Conservation (phyloP, 2,888 invertebrate species). For the Gonocerus acuteangulatus region DNA sequence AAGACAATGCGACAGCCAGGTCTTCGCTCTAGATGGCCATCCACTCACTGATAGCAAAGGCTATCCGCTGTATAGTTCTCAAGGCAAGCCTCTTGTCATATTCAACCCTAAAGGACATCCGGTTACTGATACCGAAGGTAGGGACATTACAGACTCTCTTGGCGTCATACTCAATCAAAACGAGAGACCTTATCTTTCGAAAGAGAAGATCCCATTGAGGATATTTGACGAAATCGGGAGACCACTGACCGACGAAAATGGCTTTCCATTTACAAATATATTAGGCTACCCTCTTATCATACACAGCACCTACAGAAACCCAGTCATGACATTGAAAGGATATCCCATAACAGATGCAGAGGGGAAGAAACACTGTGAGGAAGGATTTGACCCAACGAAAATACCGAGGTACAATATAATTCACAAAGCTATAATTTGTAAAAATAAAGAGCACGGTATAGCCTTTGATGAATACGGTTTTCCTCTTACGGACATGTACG, state of each 20-base stretch:
- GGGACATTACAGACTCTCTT: constrained; percentile 2
- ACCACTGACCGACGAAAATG: constrained; percentile 29
- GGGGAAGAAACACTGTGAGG: background rate
- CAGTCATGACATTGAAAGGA: constrained; percentile 20
- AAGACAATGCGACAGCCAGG: background rate
- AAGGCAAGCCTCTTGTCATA: constrained; percentile 6
- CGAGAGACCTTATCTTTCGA: constrained; percentile 6
- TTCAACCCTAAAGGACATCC: constrained; percentile 31
- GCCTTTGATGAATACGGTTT: constrained; percentile 29
- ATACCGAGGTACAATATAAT: background rate
- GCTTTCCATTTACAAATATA: constrained; percentile 29
- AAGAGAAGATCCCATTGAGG: constrained; percentile 8
- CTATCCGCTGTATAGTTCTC: background rate
- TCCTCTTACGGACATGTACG: constrained; percentile 31
- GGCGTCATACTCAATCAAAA: constrained; percentile 4
- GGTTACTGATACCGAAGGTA: constrained; percentile 26
- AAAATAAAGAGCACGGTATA: constrained; percentile 12
- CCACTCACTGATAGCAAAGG: constrained; percentile 14
- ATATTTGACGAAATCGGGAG: constrained; percentile 26
- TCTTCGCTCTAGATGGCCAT: constrained; percentile 3
- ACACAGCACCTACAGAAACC: constrained; percentile 17
- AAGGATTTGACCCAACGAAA: constrained; percentile 22
- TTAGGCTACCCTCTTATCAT: constrained; percentile 19
- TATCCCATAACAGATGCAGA: constrained; percentile 22
- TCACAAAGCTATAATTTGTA: constrained; percentile 12